Conservation (phyloP, 2,888 invertebrate genomes). For the Chaitophorus viminalis region DNA sequence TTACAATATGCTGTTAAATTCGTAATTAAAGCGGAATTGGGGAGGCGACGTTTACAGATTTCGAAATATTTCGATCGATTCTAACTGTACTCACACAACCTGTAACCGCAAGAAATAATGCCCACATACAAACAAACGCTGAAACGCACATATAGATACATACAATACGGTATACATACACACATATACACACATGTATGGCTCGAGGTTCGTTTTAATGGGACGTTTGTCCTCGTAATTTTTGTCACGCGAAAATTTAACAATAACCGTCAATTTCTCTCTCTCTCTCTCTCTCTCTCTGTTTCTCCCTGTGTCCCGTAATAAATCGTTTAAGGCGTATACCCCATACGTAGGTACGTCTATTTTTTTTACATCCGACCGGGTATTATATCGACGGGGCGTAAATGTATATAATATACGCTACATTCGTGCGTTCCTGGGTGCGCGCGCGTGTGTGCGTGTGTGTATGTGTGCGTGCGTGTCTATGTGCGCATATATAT, state of each 20-base stretch:
- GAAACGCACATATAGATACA: no score
- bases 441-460: no score
- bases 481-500: no score
- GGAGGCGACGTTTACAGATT: background rate
- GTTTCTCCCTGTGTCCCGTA: no score
- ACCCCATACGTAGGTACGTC: background rate
- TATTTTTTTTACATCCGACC: conserved; percentile 17
- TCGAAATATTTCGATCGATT: background rate
- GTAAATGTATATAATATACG: conserved; percentile 6
- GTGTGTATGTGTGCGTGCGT: no score
- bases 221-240: conserved; percentile 33
- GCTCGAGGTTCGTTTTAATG: background rate
- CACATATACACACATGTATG: background rate
- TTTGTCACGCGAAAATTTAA: conserved; percentile 44
- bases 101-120: no score
- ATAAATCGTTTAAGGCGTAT: background rate
- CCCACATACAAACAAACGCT: no score
- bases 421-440: background rate
- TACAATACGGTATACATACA: background rate
- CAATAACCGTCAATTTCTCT: conserved; percentile 28
- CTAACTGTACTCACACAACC: no score
- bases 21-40: background rate
- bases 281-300: background rate
- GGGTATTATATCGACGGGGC: conserved; percentile 32
- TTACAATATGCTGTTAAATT: background rate